Evolutionary conservation across 1,140 invertebrate species (phyloP).

Genomic region (Maconellicoccus hirsutus): DNA sequence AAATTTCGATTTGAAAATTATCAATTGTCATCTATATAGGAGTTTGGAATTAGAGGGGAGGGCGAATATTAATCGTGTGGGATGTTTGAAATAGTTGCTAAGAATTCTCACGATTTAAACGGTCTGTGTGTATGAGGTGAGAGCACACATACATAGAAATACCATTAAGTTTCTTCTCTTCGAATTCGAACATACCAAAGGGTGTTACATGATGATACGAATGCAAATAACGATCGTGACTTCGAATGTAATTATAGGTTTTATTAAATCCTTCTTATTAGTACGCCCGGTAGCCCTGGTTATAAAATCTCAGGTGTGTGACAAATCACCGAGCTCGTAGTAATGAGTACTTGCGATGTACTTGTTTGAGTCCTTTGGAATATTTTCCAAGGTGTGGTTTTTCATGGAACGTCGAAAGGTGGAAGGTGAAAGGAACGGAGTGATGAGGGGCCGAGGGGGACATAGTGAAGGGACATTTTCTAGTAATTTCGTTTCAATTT

Average conservation of each 20-base stretch:
- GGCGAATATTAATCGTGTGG: background rate
- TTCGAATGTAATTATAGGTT: constrained; percentile 1
- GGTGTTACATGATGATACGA: constrained; percentile 3
- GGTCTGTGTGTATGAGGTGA: too few relatives aligned
- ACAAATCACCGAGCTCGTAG: background rate
- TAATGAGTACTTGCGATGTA: background rate
- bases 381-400: too few relatives aligned
- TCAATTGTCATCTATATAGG: background rate
- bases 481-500: too few relatives aligned
- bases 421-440: too few relatives aligned
- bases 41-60: too few relatives aligned
- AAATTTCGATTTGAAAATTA: background rate
- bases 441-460: too few relatives aligned
- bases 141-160: background rate
- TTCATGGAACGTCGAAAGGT: too few relatives aligned
- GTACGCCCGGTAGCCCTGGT: background rate
- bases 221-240: constrained; percentile 2
- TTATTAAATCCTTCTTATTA: constrained; percentile 4
- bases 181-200: constrained; percentile 3
- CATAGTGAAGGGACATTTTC: too few relatives aligned
- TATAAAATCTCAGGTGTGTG: background rate
- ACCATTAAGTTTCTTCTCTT: background rate
- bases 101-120: background rate
- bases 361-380: too few relatives aligned
- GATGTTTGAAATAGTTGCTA: background rate